Evolutionary conservation across 1,140 invertebrate genomes (phyloP), one percentile per base, ranked within the genome.

Genomic region (Papilio polytes): DNA sequence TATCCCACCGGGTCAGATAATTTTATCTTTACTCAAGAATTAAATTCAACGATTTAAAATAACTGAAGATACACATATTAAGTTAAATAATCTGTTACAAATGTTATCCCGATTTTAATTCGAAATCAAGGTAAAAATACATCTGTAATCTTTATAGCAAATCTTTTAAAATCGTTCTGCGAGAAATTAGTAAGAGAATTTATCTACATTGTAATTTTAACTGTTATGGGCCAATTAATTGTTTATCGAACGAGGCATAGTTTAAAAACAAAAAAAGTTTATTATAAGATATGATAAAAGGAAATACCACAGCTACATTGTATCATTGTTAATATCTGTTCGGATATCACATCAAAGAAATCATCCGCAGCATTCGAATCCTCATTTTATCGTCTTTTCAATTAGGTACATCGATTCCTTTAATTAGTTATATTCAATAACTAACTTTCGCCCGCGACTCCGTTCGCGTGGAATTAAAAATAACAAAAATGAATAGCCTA

Each of bases 271-370:
- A 44, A 53, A 53, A 77, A 22, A 77, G 22, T 8, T 22, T 53
- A 22, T 77, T 4, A 77, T 13, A 31, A 56, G 74, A 77, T 53
- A 36, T 77, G 10, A 56, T 77, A 77, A 77, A 77, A 22, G 4
- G 20, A 77, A 77, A 77, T 77, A 36, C 74, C 74, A 41, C 48
- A 7, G 74, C 22, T 12, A 18, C n/a, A 76, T 76, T 48, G 44
- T 36, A 73, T 73, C 26, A 73, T 73, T 36, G 31, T 41, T 74
- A 44, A 48, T 48, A 48, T 74, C 73, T 77, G n/a, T 26, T 36
- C 22, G 18, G 48, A 53, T 77, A 46, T 77, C 15, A 56, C 18
- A 77, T 77, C 46, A 77, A 53, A 53, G 51, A 77, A 77, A 76
- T 22, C 22, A 53, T 77, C 53, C 53, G 20, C 12, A 51, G 74